Evolutionary conservation across 2,113 vertebrate species (phyloP).

Genomic region (Sminthopsis crassicaudata): DNA sequence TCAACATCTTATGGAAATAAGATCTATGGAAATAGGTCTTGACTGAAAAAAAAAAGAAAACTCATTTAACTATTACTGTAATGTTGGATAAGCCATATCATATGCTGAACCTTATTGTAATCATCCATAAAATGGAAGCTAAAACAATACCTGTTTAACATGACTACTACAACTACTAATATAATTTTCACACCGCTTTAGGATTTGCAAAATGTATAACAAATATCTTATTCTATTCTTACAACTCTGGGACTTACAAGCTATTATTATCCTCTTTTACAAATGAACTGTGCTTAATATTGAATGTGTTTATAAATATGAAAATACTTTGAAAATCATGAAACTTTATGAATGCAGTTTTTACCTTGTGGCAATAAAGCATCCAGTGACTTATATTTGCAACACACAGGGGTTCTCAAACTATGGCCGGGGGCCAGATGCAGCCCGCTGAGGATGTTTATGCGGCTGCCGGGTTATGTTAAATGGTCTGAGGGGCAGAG

Average conservation of each 20-base stretch:
- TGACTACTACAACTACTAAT: background rate
- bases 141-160: background rate
- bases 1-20: background rate
- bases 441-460: too few species aligned
- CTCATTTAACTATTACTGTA: background rate
- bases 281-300: background rate
- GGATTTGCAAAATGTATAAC: background rate
- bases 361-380: background rate
- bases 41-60: background rate
- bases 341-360: background rate
- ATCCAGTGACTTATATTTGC: background rate
- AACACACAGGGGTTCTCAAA: too few species aligned
- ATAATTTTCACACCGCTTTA: background rate
- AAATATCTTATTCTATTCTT: background rate
- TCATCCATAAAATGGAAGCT: background rate
- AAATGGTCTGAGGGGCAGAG: too few species aligned
- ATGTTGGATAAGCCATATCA: background rate
- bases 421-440: too few species aligned
- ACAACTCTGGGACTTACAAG: background rate
- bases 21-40: background rate
- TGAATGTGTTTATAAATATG: background rate
- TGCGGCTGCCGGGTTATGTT: too few species aligned
- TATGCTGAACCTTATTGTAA: background rate
- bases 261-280: background rate
- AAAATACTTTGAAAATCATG: background rate